These are phyloP conservation scores for Elysia chlorotica DNA, from an alignment of 1,140 invertebrate species.

Conservation along the genomic window DNA sequence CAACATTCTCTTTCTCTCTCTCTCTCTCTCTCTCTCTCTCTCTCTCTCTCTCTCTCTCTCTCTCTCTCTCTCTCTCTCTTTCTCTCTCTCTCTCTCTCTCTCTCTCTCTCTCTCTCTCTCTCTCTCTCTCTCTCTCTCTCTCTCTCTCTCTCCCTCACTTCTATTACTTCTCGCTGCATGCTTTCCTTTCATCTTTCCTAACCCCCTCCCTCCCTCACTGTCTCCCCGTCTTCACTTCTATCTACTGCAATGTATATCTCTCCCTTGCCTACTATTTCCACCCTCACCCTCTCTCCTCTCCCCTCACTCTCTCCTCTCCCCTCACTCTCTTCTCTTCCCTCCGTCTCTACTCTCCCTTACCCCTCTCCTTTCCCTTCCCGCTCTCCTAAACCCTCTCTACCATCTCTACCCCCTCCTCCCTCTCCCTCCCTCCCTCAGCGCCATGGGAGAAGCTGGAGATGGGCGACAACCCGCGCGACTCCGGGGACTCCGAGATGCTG, in stretches of 20 bases:
- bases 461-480: too few species aligned
- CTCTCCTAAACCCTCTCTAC: not conserved
- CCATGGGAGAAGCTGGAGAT: not conserved
- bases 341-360: not conserved
- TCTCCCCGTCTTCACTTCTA: too few species aligned
- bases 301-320: not conserved
- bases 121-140: not conserved
- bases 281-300: not conserved
- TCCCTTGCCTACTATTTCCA: not conserved
- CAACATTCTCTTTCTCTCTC: too few species aligned
- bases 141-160: not conserved
- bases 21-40: too few species aligned
- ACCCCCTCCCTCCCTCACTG: too few species aligned
- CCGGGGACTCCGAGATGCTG: too few species aligned
- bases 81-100: not conserved
- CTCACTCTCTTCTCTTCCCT: not conserved
- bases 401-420: not conserved
- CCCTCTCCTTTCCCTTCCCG: not conserved
- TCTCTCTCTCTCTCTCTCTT: not conserved
- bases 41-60: not conserved
- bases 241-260: not conserved
- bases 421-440: not conserved
- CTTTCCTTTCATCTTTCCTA: not conserved
- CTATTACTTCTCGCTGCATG: not conserved
- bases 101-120: not conserved